Evolutionary conservation across 2,888 invertebrate species (phyloP).

Genomic region (Agrochola lychnidis): DNA sequence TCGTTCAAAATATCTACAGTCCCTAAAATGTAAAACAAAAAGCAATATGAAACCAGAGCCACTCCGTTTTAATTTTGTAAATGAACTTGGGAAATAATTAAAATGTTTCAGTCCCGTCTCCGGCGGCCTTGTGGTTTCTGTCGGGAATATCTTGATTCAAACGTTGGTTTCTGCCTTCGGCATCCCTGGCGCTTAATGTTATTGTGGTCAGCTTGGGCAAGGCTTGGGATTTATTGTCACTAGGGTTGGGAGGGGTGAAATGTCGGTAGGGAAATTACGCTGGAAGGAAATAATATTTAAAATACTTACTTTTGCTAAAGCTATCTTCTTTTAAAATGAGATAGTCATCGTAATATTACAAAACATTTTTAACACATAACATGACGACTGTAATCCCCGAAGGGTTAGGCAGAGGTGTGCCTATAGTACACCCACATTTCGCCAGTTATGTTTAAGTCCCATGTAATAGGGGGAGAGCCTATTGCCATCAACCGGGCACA

Average conservation of each 20-base stretch:
- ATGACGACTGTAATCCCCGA: no score
- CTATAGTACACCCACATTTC: no score
- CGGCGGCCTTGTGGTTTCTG: slow-evolving; percentile 35
- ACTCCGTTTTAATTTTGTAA: slow-evolving; percentile 51
- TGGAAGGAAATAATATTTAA: neutral
- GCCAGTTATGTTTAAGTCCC: no score
- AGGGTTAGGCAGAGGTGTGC: no score
- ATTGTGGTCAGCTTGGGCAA: slow-evolving; percentile 29
- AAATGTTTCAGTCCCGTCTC: slow-evolving; percentile 45
- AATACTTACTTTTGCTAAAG: neutral
- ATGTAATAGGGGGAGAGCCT: no score
- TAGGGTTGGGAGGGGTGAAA: slow-evolving; percentile 9
- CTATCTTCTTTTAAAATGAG: neutral
- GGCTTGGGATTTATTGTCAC: slow-evolving; percentile 9
- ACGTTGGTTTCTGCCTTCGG: slow-evolving; percentile 34
- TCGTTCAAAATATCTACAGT: slow-evolving; percentile 4
- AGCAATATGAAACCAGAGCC: slow-evolving; percentile 33
- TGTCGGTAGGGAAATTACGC: neutral
- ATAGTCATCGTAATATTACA: neutral
- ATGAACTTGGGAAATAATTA: slow-evolving; percentile 58
- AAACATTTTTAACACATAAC: neutral
- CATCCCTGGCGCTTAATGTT: slow-evolving; percentile 27
- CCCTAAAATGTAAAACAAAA: slow-evolving; percentile 26
- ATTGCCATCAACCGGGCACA: no score
- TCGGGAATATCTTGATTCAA: slow-evolving; percentile 35